phyloP scores from a whole-genome alignment of 2,797 vertebrate species.

The Urocyon cinereoargenteus region DNA sequence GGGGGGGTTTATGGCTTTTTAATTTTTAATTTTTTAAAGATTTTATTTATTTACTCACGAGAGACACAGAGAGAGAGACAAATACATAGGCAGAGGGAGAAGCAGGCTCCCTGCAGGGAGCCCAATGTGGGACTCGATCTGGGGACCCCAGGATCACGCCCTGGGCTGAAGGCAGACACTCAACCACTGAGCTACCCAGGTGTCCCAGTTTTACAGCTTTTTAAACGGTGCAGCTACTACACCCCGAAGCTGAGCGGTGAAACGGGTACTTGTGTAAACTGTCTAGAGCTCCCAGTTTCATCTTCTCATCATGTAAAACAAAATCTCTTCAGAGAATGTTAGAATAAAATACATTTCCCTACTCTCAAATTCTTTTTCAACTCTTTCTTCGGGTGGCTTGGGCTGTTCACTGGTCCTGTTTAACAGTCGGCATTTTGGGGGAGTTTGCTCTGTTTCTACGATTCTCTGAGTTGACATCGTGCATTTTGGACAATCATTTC shows the following conservation, averaged over 20 bases:
- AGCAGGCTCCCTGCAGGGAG: no score
- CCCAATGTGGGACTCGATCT: no score
- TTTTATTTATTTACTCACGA: no score
- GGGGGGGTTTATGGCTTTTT: no score
- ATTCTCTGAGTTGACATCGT: neutral
- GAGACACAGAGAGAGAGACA: no score
- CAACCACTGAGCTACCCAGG: no score
- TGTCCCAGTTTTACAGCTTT: conserved; percentile 85
- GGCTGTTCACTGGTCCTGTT: neutral
- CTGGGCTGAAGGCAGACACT: no score
- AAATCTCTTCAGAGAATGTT: conserved; percentile 84
- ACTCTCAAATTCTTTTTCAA: neutral
- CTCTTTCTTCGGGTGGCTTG: neutral
- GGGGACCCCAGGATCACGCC: no score
- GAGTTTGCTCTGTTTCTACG: neutral
- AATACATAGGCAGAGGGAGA: no score
- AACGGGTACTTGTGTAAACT: conserved; percentile 86
- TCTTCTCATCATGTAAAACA: conserved; percentile 84
- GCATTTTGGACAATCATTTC: neutral
- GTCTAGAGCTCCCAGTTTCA: conserved; percentile 85
- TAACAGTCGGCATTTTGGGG: neutral
- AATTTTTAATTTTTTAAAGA: no score
- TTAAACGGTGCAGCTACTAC: conserved; percentile 78
- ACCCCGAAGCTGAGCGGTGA: conserved; percentile 82
- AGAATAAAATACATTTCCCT: neutral